Evolutionary conservation across 1,140 invertebrate species (phyloP).

Genomic region (Phymastichus coffea): DNA sequence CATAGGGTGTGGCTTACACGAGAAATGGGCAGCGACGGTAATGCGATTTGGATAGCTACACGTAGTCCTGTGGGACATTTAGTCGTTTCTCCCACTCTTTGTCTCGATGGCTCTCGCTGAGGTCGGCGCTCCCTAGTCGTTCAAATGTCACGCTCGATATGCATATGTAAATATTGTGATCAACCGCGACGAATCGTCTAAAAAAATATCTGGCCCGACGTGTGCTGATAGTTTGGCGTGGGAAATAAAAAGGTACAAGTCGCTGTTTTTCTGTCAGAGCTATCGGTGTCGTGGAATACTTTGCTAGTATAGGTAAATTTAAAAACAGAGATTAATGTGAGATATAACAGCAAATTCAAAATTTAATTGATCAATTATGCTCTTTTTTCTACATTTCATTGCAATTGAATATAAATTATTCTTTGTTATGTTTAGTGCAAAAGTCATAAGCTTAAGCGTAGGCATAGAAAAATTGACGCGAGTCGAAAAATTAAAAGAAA

Average conservation of each 20-base stretch:
- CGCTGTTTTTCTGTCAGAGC: too few relatives aligned
- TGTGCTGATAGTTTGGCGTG: neutral
- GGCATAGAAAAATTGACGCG: too few relatives aligned
- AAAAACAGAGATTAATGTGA: too few relatives aligned
- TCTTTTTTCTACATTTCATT: too few relatives aligned
- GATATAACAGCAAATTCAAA: too few relatives aligned
- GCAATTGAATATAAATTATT: too few relatives aligned
- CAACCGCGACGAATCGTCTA: slow-evolving; percentile 17
- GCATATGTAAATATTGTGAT: slow-evolving; percentile 31
- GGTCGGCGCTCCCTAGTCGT: slow-evolving; percentile 13
- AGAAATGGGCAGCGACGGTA: slow-evolving; percentile 20
- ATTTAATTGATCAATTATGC: too few relatives aligned
- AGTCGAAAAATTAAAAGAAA: neutral
- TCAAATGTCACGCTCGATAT: slow-evolving; percentile 17
- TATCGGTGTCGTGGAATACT: too few relatives aligned
- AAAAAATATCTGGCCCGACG: slow-evolving; percentile 5
- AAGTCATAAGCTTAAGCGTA: too few relatives aligned
- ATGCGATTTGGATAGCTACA: slow-evolving; percentile 27
- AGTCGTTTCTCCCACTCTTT: slow-evolving; percentile 1
- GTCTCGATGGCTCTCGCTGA: too few relatives aligned
- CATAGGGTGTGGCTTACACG: neutral
- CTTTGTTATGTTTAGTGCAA: neutral
- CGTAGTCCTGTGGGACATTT: slow-evolving; percentile 27
- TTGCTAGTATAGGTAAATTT: too few relatives aligned
- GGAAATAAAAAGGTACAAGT: slow-evolving; percentile 8